A percentile compares a stretch with the other conserved stretches of the same genome.
These are phyloP conservation scores for Pollenia griseotomentosa DNA, from an alignment of 2,888 invertebrate genomes.

Conservation along the genomic window DNA sequence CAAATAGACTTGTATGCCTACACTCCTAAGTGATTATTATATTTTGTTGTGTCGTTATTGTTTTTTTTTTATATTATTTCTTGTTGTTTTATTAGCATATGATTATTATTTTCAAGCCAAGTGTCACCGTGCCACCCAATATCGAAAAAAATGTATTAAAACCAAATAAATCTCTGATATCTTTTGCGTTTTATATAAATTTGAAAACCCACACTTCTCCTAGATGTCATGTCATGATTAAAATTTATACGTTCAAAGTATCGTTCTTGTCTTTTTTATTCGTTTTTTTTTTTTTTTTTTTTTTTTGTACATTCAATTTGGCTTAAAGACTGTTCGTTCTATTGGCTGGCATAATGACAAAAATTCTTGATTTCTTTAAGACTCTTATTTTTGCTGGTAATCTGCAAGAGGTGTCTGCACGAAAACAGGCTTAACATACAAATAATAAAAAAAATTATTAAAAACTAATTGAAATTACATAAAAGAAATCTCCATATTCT, in stretches of 20 bases:
- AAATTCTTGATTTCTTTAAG: slow-evolving; percentile 32
- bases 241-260: slow-evolving; percentile 28
- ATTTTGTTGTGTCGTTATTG: slow-evolving; percentile 22
- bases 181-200: slow-evolving; percentile 57
- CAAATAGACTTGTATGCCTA: slow-evolving; percentile 63
- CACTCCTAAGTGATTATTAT: slow-evolving; percentile 18
- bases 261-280: slow-evolving; percentile 15
- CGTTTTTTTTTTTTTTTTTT: slow-evolving; percentile 22
- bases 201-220: slow-evolving; percentile 53
- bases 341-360: slow-evolving; percentile 60
- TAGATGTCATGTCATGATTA: slow-evolving; percentile 54
- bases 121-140: slow-evolving; percentile 62
- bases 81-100: slow-evolving; percentile 50
- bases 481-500: neutral
- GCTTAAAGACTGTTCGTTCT: slow-evolving; percentile 14
- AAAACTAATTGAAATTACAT: slow-evolving; percentile 12
- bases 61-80: slow-evolving; percentile 19
- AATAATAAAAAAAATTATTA: neutral
- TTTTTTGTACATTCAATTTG: slow-evolving; percentile 21
- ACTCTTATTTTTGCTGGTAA: slow-evolving; percentile 27
- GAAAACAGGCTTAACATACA: slow-evolving; percentile 23
- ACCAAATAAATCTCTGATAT: slow-evolving; percentile 35
- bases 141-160: slow-evolving; percentile 28
- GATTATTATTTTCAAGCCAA: slow-evolving; percentile 53
- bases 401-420: slow-evolving; percentile 19